Percentiles rank a stretch among this genome's conserved stretches.
phyloP scores from a whole-genome alignment of 37 sponge, comb jelly and placozoan genomes.

The Amphimedon queenslandica region DNA sequence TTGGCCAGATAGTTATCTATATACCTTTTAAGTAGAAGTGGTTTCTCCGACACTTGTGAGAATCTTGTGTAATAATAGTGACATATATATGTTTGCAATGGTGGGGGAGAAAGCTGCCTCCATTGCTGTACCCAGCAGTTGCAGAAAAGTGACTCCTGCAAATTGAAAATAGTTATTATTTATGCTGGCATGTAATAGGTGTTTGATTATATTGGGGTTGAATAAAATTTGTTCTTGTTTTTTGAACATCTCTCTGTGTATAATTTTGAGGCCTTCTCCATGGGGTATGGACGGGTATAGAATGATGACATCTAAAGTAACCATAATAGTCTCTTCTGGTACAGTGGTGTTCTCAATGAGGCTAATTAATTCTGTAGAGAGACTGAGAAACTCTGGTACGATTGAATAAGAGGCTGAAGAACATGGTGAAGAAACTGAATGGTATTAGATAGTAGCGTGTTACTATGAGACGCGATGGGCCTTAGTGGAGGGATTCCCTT shows the following conservation, averaged over 20 bases:
- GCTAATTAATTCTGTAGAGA: no score
- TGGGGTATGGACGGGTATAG: no score
- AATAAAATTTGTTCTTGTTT: slow-evolving; percentile 2
- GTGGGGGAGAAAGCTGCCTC: slow-evolving; percentile 36
- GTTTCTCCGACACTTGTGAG: neutral
- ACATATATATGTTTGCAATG: slow-evolving; percentile 33
- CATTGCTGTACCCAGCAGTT: slow-evolving; percentile 38
- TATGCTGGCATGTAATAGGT: slow-evolving; percentile 10
- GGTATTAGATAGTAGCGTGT: slow-evolving; percentile 19
- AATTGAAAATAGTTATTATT: slow-evolving; percentile 33
- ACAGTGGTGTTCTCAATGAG: no score
- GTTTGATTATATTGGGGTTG: slow-evolving; percentile 22
- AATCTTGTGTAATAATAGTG: slow-evolving; percentile 1
- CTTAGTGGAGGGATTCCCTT: slow-evolving; percentile 14
- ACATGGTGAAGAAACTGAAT: no score
- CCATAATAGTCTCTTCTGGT: no score
- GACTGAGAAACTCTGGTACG: no score
- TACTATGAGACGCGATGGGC: slow-evolving; percentile 19
- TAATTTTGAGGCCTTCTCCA: no score
- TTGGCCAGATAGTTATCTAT: slow-evolving; percentile 45
- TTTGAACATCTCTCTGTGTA: no score
- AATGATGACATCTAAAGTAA: no score
- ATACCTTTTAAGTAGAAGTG: slow-evolving; percentile 13
- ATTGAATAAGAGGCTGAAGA: no score
- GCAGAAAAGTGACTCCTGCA: slow-evolving; percentile 6